Conservation (phyloP, 92 coral and sea anemone genomes). For the Zoanthus sansibaricus region DNA sequence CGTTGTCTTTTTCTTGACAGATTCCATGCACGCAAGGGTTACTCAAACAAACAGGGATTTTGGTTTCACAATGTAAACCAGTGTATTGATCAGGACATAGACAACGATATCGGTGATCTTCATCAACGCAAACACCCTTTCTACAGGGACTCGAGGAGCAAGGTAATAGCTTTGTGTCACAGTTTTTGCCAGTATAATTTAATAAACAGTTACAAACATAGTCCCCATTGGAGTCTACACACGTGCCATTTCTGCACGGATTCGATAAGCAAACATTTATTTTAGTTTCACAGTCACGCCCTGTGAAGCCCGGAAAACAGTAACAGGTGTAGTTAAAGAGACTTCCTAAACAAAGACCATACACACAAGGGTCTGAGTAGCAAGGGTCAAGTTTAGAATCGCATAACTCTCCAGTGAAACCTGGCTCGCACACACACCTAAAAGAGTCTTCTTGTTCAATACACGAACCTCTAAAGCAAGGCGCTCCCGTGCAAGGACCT, state of each 20-base stretch:
- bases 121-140: too few species aligned
- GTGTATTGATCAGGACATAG: too few species aligned
- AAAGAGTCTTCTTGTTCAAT: conserved; percentile 43
- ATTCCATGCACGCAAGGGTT: too few species aligned
- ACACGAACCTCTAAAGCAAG: conserved; percentile 78
- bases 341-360: conserved; percentile 64
- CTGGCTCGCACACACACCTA: conserved; percentile 60
- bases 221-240: conserved; percentile 42
- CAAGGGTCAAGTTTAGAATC: conserved; percentile 60
- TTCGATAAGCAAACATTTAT: conserved; percentile 58
- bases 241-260: conserved; percentile 77
- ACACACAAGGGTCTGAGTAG: conserved; percentile 68
- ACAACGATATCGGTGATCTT: too few species aligned
- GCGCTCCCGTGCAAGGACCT: conserved; percentile 61
- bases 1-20: too few species aligned
- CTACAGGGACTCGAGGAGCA: too few species aligned
- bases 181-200: conserved; percentile 65
- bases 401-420: conserved; percentile 61
- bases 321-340: conserved; percentile 61
- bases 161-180: too few species aligned
- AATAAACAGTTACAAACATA: conserved; percentile 67
- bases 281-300: conserved; percentile 60
- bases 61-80: too few species aligned
- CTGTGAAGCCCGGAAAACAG: conserved; percentile 77
- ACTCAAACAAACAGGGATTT: too few species aligned